A percentile compares a stretch with the other conserved stretches of the same genome.
Evolutionary conservation across 2,888 invertebrate genomes (phyloP).

Genomic region (Pammene fasciana): DNA sequence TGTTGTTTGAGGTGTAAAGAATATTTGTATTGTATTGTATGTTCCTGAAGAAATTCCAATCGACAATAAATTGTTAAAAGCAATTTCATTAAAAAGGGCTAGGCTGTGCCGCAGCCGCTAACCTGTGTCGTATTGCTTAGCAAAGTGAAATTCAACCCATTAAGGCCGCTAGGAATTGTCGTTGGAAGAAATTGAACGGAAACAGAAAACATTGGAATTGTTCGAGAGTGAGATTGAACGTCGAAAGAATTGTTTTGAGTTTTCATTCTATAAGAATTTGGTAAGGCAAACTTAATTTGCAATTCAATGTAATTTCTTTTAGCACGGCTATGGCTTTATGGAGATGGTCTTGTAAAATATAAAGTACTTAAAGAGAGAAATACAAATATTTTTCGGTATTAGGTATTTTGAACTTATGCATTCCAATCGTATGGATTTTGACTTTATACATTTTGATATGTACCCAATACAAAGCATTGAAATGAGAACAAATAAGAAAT

Average conservation of each 20-base stretch:
- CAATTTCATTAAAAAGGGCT: conserved; percentile 20
- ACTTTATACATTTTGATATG: too few relatives aligned
- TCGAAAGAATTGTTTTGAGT: conserved; percentile 29
- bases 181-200: conserved; percentile 40
- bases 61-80: conserved; percentile 6
- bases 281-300: conserved; percentile 21
- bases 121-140: conserved; percentile 34
- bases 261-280: conserved; percentile 26
- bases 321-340: conserved; percentile 2
- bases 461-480: conserved; percentile 1
- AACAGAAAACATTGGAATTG: conserved; percentile 40
- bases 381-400: too few relatives aligned
- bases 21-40: not conserved
- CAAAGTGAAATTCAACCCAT: conserved; percentile 41
- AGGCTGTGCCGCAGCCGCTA: conserved; percentile 15
- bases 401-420: too few relatives aligned
- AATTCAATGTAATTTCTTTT: conserved; percentile 19
- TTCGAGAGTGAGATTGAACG: conserved; percentile 34
- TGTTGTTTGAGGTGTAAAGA: too few relatives aligned
- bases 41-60: not conserved
- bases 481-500: not conserved
- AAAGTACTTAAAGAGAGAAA: not conserved
- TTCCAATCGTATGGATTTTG: too few relatives aligned
- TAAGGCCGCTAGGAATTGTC: conserved; percentile 32
- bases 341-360: not conserved